Conservation (phyloP, 1,140 invertebrate species). For the Saccostrea cuccullata region DNA sequence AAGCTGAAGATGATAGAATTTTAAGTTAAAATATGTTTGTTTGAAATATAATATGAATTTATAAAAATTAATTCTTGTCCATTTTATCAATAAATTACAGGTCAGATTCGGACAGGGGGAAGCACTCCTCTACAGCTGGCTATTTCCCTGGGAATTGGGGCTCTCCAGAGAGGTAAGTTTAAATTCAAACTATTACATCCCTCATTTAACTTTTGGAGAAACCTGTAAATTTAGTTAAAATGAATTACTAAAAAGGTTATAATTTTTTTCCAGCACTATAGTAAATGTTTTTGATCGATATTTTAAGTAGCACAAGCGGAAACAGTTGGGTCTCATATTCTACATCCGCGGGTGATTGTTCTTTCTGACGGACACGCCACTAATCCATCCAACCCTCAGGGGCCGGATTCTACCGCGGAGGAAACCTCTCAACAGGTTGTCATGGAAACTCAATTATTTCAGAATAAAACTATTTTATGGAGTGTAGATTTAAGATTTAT, state of each 20-base stretch:
- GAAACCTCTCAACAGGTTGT: conserved; percentile 14
- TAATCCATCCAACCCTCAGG: neutral
- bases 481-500: neutral
- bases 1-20: too few species aligned
- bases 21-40: too few species aligned
- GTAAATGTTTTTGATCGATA: neutral
- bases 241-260: neutral
- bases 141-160: neutral
- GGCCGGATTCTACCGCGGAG: neutral
- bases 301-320: neutral
- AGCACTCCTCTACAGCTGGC: neutral
- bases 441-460: neutral
- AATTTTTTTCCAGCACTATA: neutral
- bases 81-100: neutral
- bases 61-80: too few species aligned
- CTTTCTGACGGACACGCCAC: neutral
- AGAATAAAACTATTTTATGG: neutral
- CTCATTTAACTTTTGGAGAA: neutral
- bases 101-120: neutral
- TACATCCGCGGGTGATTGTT: neutral
- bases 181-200: neutral
- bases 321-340: neutral
- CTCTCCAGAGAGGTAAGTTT: neutral
- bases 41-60: too few species aligned
- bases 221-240: neutral